Evolutionary conservation across 1,140 invertebrate species (phyloP), one percentile per base, ranked within the genome.

Genomic region (Zaprionus ornatus): DNA sequence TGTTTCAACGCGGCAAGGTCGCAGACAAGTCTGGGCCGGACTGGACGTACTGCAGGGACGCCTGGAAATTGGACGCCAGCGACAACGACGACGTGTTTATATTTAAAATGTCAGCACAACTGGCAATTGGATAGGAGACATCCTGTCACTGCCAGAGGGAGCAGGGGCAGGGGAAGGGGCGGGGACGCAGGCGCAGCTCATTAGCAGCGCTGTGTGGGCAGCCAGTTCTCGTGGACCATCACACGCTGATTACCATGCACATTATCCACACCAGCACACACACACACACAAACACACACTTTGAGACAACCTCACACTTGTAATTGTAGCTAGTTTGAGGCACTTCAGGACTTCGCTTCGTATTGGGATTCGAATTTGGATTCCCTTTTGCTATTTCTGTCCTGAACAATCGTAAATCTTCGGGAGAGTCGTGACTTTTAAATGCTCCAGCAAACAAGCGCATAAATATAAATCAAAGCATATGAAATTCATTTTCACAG

Each of bases 31-130:
- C 59, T 48, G 52, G 32, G 21, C 63, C 67, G 63, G 70, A 73
- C 66, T 45, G 63, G 66, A 74, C 72, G 42, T 7, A 42, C 60
- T 57, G 37, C 48, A 37, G 15, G 35, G 74, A 54, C 62, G 66
- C 48, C 48, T 76, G 56, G 84, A 88, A 87, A 87, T 87, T 75
- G 84, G 84, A 87, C 64, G 71, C 85, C 71, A 27, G 57, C 25
- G 52, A 29, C 52, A 55, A 23, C 55, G 42, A 60, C 62, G 73
- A 76, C 74, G 74, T 88, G 85, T 88, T 88, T 88, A 88, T 88
- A 88, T 88, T 88, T 90, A 79, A 88, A 88, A 69, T 90, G 85
- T 80, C 84, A 88, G 67, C 85, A 59, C 60, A 35, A 63, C 60
- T 61, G 77, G 77, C 80, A 83, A 88, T 75, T 61, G 80, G 77